These are phyloP conservation scores for Equus quagga DNA, from an alignment of 2,113 vertebrate species.

Conservation along the genomic window DNA sequence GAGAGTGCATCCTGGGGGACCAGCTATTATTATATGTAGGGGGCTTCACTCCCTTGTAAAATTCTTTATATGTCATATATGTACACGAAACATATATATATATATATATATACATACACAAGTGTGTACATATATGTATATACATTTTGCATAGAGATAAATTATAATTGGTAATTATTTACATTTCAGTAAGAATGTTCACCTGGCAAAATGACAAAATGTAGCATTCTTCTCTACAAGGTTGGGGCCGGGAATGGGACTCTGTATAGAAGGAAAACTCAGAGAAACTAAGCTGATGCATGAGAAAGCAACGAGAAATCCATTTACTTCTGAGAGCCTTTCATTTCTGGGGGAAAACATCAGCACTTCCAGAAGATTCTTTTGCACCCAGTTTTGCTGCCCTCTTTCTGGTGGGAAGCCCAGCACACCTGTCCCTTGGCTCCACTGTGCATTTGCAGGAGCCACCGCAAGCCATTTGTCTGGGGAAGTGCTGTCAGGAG, in stretches of 20 bases:
- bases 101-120: no score
- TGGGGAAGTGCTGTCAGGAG: neutral
- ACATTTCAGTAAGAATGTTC: neutral
- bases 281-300: neutral
- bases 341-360: neutral
- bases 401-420: neutral
- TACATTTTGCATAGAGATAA: neutral
- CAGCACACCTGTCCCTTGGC: neutral
- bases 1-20: rapidly evolving
- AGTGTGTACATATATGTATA: no score
- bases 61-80: neutral
- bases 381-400: neutral
- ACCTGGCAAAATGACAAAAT: neutral
- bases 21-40: neutral
- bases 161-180: neutral
- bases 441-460: rapidly evolving
- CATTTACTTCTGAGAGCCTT: neutral
- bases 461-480: neutral
- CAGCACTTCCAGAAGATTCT: neutral
- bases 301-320: neutral
- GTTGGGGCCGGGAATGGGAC: no score
- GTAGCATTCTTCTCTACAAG: neutral
- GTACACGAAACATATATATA: neutral
- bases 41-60: neutral
- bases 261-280: neutral